Conservation (phyloP, 2,797 vertebrate species). For the Microcaecilia unicolor region DNA sequence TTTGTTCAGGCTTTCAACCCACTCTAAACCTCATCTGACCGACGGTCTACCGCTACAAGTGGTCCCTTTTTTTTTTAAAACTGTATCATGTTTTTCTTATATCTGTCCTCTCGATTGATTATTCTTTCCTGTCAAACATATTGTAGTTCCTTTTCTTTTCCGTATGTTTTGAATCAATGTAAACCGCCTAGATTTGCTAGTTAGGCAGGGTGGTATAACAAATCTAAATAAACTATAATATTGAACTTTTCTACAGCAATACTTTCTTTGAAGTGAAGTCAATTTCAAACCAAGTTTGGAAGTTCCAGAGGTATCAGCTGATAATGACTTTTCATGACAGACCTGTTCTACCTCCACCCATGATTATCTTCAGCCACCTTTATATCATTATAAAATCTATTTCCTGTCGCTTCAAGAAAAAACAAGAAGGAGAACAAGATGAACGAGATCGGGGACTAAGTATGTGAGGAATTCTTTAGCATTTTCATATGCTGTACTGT, state of each 20-base stretch:
- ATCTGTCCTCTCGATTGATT: too few species aligned
- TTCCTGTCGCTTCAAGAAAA: conserved; percentile 68
- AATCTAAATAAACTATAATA: too few species aligned
- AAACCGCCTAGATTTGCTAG: too few species aligned
- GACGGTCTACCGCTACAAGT: too few species aligned
- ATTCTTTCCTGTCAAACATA: too few species aligned
- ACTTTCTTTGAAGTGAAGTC: conserved; percentile 98
- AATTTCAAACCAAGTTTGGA: conserved; percentile 98
- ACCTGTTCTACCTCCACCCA: conserved; percentile 91
- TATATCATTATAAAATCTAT: conserved; percentile 77
- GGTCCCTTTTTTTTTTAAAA: too few species aligned
- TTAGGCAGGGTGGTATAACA: too few species aligned
- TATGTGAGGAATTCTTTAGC: conserved; percentile 38
- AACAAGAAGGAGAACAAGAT: conserved; percentile 76
- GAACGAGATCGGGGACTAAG: conserved; percentile 90
- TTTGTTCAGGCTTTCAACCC: too few species aligned
- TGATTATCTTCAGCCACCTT: conserved; percentile 92
- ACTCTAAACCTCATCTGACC: too few species aligned
- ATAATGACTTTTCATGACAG: conserved; percentile 98
- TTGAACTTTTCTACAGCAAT: conserved; percentile 63
- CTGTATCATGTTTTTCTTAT: too few species aligned
- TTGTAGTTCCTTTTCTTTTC: too few species aligned
- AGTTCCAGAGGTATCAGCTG: conserved; percentile 95
- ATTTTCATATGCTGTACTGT: not conserved
- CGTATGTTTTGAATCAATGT: too few species aligned